These are phyloP conservation scores for Griposia aprilina DNA, from an alignment of 2,888 invertebrate genomes.

Conservation along the genomic window DNA sequence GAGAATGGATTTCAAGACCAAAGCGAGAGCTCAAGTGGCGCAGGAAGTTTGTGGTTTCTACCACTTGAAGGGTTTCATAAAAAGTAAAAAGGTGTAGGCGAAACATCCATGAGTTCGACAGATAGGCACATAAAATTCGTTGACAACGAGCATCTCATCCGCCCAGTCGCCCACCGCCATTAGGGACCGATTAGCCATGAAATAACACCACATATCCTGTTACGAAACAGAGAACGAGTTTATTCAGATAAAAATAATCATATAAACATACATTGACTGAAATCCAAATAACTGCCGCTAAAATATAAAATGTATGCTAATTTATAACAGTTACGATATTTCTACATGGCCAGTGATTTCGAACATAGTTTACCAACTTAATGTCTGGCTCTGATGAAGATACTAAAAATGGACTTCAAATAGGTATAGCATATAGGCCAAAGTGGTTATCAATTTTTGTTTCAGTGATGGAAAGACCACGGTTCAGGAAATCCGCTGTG, in stretches of 20 bases:
- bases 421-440: too few relatives aligned
- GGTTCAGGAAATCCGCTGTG: too few relatives aligned
- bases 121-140: constrained; percentile 40
- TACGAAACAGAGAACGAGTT: constrained; percentile 64
- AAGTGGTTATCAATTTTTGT: neutral
- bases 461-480: neutral
- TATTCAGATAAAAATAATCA: constrained; percentile 66
- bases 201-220: constrained; percentile 69
- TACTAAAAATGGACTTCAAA: neutral
- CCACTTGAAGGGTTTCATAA: constrained; percentile 30
- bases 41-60: constrained; percentile 39
- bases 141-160: constrained; percentile 36
- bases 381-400: neutral
- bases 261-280: constrained; percentile 65
- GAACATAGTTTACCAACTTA: too few relatives aligned
- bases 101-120: constrained; percentile 20
- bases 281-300: constrained; percentile 39
- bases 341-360: constrained; percentile 5
- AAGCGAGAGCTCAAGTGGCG: constrained; percentile 12
- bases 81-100: constrained; percentile 7
- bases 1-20: neutral
- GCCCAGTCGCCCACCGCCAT: constrained; percentile 45
- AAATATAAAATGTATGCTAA: constrained; percentile 36
- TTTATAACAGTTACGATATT: constrained; percentile 19
- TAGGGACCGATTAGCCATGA: constrained; percentile 51